Conservation (phyloP, 2,888 invertebrate species). For the Drosophila anomalipes region DNA sequence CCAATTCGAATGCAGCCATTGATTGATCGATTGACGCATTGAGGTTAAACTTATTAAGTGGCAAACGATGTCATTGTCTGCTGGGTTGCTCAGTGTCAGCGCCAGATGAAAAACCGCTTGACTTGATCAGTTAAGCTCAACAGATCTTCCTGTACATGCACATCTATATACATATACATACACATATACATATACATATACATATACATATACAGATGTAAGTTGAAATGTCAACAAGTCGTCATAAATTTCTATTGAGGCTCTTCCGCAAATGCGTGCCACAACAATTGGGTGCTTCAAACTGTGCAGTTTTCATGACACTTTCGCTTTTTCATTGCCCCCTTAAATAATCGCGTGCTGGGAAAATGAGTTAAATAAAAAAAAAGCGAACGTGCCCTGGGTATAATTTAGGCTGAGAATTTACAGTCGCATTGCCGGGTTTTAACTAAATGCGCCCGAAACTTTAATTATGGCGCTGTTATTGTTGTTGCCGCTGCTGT, state of each 20-base stretch:
- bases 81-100: conserved; percentile 18
- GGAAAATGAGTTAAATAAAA: neutral
- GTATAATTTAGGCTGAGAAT: conserved; percentile 73
- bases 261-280: conserved; percentile 54
- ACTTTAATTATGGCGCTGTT: conserved; percentile 25
- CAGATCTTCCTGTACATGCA: conserved; percentile 10
- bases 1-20: conserved; percentile 47
- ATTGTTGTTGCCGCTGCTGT: conserved; percentile 7
- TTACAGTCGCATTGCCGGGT: conserved; percentile 37
- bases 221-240: conserved; percentile 4
- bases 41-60: conserved; percentile 71
- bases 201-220: neutral
- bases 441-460: conserved; percentile 33
- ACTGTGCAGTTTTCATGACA: conserved; percentile 43
- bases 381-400: conserved; percentile 60
- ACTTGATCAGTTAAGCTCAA: conserved; percentile 32
- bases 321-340: conserved; percentile 64
- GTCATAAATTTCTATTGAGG: conserved; percentile 47
- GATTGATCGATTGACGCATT: conserved; percentile 67
- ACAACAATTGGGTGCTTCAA: conserved; percentile 16
- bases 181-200: neutral
- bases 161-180: neutral
- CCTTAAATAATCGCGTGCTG: conserved; percentile 49
- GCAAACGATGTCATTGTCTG: conserved; percentile 73
- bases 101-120: conserved; percentile 16